Evolutionary conservation across 1,140 invertebrate genomes (phyloP), one percentile per base, ranked within the genome.

Genomic region (Drosophila willistoni): DNA sequence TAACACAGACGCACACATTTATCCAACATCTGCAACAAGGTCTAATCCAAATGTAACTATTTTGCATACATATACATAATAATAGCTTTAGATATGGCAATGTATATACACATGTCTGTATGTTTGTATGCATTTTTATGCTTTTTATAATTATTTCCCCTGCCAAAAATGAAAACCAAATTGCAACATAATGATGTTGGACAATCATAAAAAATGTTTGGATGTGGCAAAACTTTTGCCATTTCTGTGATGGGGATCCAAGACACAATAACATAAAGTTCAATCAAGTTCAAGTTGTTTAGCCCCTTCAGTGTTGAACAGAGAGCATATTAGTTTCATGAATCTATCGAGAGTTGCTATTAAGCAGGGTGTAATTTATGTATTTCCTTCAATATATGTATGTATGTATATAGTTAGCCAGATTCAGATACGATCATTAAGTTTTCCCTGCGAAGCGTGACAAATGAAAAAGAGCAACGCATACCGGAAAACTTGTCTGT

Each of bases 401-500:
- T 29, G 29, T 29, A 29, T 33, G 19, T 14, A 36, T 41, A 19
- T 68, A 39, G 36, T 39, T 39, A 39, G 10, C 36, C 12, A 39
- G 10, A 12, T 39, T 12, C 36, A 39, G 10, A 47, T n/a, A 34
- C 14, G 3, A 54, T 74, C 60, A 59, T 17, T 34, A 9, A 36
- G 12, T 51, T 41, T 41, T 29, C 4, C 29, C 41, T 19, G 7
- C 34, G 17, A 19, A 74, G 64, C 64, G 57, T 75, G 70, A 36
- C 56, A 6, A 68, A 71, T 62, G 47, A 59, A 57, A 54, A 61
- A 64, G 54, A 47, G 71, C 63, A 68, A 64, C 42, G 17, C 56
- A 72, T 69, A 78, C 60, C 63, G 62, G 79, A 86, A 86, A 86
- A 80, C 63, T 56, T 47, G 72, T 87, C 29, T 64, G 42, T 76